A percentile compares a stretch with the other conserved stretches of the same genome.
Evolutionary conservation across 2,113 vertebrate species (phyloP).

Genomic region (Podocnemis expansa): DNA sequence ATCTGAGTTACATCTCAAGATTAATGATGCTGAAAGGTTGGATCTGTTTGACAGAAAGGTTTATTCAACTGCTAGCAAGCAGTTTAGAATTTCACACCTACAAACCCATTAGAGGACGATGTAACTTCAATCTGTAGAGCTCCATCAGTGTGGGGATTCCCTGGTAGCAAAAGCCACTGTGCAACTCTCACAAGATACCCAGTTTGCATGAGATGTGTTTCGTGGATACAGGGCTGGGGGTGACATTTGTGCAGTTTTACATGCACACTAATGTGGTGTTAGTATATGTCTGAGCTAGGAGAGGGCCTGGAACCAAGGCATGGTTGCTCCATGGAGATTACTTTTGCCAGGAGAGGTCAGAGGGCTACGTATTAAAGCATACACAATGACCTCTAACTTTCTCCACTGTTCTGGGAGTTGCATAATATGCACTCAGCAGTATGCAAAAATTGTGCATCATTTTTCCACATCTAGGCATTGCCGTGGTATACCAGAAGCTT

Average conservation of each 20-base stretch:
- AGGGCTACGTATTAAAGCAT: rapidly evolving
- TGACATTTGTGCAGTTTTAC: rapidly evolving
- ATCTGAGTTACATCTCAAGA: too few species aligned
- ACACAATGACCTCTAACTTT: neutral
- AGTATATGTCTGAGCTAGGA: neutral
- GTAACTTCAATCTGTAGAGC: too few species aligned
- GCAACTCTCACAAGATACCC: too few species aligned
- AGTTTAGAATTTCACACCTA: too few species aligned
- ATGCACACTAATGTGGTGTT: rapidly evolving
- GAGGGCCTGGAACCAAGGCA: neutral
- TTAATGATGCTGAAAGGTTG: too few species aligned
- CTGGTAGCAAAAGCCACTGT: too few species aligned
- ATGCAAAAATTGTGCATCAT: rapidly evolving
- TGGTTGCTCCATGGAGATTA: neutral
- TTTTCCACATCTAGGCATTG: neutral
- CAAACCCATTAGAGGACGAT: too few species aligned
- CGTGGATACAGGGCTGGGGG: too few species aligned
- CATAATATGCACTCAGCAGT: rapidly evolving
- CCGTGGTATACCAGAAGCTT: rapidly evolving
- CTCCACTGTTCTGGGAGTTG: neutral
- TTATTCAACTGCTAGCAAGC: too few species aligned
- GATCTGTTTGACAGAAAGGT: too few species aligned
- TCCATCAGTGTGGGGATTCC: too few species aligned
- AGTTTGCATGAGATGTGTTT: too few species aligned
- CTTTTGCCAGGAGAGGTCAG: neutral